Conservation (phyloP, 2,797 vertebrate genomes). For the Mormyrus hasselquistii region DNA sequence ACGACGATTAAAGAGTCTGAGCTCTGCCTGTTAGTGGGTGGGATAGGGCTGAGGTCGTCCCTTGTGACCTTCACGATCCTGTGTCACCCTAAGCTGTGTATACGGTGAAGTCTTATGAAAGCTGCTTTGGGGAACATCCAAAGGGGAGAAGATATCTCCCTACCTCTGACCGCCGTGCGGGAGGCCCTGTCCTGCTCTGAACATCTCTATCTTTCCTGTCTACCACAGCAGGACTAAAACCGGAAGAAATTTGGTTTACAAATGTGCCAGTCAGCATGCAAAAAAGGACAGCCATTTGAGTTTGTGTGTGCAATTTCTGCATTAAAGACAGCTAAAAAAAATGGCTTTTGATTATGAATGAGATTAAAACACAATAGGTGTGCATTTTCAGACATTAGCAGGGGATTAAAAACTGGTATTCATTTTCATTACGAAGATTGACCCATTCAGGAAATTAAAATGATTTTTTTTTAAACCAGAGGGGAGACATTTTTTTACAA, state of each 20-base stretch:
- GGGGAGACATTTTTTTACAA: neutral
- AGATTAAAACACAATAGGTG: constrained; percentile 16
- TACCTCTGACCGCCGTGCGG: neutral
- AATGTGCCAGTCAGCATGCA: neutral
- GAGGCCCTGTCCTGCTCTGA: neutral
- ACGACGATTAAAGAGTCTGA: neutral
- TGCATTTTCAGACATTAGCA: neutral
- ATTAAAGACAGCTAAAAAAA: neutral
- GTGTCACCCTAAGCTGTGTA: neutral
- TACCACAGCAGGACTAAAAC: neutral
- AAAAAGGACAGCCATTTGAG: neutral
- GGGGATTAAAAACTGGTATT: neutral
- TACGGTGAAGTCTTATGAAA: neutral
- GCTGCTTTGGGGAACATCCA: neutral
- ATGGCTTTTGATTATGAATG: neutral
- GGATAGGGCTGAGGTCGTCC: neutral
- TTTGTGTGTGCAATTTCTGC: neutral
- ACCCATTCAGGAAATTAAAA: constrained; percentile 16
- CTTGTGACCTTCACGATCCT: neutral
- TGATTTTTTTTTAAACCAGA: neutral
- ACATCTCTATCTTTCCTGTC: neutral
- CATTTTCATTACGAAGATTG: constrained; percentile 14
- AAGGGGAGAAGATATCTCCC: neutral
- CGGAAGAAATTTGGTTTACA: neutral
- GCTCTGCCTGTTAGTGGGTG: neutral